Conservation (phyloP, 2,888 invertebrate genomes). For the Hemistola chrysoprasaria region DNA sequence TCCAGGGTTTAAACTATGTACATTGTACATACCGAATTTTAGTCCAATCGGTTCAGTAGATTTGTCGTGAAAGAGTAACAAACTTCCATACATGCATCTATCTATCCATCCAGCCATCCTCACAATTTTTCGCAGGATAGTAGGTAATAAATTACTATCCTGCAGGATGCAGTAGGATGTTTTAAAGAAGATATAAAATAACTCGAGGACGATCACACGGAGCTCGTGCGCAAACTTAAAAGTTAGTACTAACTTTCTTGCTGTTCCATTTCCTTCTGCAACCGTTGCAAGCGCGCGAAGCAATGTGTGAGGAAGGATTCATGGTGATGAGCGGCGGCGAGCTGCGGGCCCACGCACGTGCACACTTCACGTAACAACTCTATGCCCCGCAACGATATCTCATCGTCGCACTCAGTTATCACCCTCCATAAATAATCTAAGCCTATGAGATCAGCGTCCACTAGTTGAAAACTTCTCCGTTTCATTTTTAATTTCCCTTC, state of each 20-base stretch:
- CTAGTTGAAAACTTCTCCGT: constrained; percentile 92
- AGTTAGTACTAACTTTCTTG: constrained; percentile 43
- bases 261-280: constrained; percentile 91
- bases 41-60: no score
- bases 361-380: constrained; percentile 95
- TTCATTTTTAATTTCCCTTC: constrained; percentile 95
- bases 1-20: no score
- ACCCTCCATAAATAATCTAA: constrained; percentile 98
- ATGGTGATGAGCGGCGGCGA: constrained; percentile 93
- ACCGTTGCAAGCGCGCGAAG: constrained; percentile 92
- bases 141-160: no score
- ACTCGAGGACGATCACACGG: no score
- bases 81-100: no score
- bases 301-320: constrained; percentile 96
- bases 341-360: constrained; percentile 94
- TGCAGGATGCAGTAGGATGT: no score
- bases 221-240: no score
- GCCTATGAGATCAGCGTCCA: constrained; percentile 97
- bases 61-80: no score
- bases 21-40: no score
- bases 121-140: no score
- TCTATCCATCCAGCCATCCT: no score
- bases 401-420: constrained; percentile 94
- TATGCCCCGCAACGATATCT: constrained; percentile 96
- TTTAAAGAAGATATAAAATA: no score